A percentile compares a stretch with the other conserved stretches of the same genome.
Conservation (phyloP, 2,113 vertebrate genomes). For the Megaleporinus macrocephalus region DNA sequence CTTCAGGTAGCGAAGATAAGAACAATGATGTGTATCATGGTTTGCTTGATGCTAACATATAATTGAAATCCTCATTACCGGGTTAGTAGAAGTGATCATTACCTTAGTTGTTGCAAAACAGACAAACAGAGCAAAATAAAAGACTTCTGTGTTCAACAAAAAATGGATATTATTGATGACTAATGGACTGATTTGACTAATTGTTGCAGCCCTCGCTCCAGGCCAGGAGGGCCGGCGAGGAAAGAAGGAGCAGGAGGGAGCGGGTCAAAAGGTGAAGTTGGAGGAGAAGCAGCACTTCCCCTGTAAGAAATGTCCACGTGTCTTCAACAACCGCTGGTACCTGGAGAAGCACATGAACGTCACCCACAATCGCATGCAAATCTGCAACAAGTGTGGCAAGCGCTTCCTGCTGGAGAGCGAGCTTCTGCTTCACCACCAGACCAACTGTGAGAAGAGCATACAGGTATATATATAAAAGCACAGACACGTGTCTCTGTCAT, state of each 20-base stretch:
- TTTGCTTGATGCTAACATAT: too few species aligned
- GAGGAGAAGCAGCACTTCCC: conserved; percentile 94
- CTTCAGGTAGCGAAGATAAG: too few species aligned
- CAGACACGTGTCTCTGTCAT: background rate
- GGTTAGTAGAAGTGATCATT: too few species aligned
- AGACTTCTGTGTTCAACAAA: too few species aligned
- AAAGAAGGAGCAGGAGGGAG: conserved; percentile 79
- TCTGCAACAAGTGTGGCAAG: conserved; percentile 93
- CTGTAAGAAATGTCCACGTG: conserved; percentile 92
- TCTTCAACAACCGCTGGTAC: conserved; percentile 99
- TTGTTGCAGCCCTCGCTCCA: background rate
- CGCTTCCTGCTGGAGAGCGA: conserved; percentile 95
- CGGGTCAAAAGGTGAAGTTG: conserved; percentile 89
- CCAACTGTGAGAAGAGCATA: conserved; percentile 96
- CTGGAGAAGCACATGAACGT: conserved; percentile 98
- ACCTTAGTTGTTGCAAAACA: too few species aligned
- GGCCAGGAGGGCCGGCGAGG: conserved; percentile 76
- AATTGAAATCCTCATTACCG: too few species aligned
- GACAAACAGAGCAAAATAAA: too few species aligned
- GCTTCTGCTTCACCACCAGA: conserved; percentile 93
- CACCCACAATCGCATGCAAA: conserved; percentile 96
- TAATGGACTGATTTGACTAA: background rate
- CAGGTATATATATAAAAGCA: conserved; percentile 77
- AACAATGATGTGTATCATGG: too few species aligned
- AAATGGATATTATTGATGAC: too few species aligned